A percentile compares a stretch with the other conserved stretches of the same genome.
Evolutionary conservation across 1,140 invertebrate species (phyloP).

Genomic region (Atta colombica): DNA sequence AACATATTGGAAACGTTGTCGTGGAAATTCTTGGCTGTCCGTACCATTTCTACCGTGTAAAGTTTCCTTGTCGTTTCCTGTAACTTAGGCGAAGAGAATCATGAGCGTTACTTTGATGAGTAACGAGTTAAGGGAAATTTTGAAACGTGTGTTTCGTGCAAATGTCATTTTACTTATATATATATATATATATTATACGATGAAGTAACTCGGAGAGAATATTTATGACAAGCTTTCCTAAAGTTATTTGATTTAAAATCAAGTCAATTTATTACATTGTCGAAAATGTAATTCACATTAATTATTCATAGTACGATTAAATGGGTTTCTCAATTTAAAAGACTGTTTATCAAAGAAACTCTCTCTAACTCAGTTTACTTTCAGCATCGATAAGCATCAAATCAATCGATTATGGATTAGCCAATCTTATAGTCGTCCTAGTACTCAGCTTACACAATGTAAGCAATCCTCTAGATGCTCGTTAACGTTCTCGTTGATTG

Average conservation of each 20-base stretch:
- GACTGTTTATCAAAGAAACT: neutral
- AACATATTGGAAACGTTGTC: neutral
- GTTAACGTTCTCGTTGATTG: constrained; percentile 62
- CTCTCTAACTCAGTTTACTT: neutral
- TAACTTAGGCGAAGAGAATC: constrained; percentile 2
- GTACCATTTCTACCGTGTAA: constrained; percentile 2
- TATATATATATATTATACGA: neutral
- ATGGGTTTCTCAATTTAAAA: neutral
- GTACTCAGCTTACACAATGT: constrained; percentile 17
- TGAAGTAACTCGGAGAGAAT: neutral
- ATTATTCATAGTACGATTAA: neutral
- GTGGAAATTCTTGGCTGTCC: constrained; percentile 20
- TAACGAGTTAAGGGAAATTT: constrained; percentile 9
- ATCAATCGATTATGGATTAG: constrained; percentile 58
- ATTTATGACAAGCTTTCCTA: neutral
- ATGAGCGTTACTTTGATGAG: constrained; percentile 2
- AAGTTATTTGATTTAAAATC: neutral
- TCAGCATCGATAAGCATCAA: constrained; percentile 26
- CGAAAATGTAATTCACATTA: neutral
- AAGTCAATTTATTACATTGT: neutral
- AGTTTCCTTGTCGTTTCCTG: constrained; percentile 9
- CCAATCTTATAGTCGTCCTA: constrained; percentile 38
- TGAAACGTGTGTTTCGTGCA: constrained; percentile 2
- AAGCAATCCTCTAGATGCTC: constrained; percentile 46
- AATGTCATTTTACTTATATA: neutral